Conservation (phyloP, 2,888 invertebrate species). For the Ephialtes manifestator region DNA sequence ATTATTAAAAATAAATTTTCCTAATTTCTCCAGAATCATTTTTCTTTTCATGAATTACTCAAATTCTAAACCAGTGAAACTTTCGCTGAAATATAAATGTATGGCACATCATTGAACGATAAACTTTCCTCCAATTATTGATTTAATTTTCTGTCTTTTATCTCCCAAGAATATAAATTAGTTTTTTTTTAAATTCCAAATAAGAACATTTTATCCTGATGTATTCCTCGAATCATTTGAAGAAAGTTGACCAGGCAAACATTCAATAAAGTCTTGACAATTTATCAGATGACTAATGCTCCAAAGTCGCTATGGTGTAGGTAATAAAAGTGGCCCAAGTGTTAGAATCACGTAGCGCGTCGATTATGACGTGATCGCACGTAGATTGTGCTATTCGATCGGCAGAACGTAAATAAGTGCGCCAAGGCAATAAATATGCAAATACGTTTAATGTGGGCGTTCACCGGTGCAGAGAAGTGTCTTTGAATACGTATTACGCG, state of each 20-base stretch:
- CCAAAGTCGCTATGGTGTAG: background rate
- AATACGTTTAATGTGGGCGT: conserved; percentile 75
- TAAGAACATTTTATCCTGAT: background rate
- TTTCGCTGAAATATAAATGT: too few species aligned
- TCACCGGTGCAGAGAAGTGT: conserved; percentile 59
- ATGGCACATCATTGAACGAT: too few species aligned
- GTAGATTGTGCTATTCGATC: background rate
- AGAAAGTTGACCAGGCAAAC: background rate
- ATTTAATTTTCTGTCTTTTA: too few species aligned
- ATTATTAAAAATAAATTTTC: too few species aligned
- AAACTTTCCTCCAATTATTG: too few species aligned
- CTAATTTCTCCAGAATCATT: too few species aligned
- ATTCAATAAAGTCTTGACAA: background rate
- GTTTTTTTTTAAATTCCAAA: background rate
- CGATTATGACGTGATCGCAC: conserved; percentile 32
- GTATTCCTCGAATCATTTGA: background rate
- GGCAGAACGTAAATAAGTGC: conserved; percentile 59
- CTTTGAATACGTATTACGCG: background rate
- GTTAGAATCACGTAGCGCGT: conserved; percentile 14
- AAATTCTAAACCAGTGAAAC: too few species aligned
- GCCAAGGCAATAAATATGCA: conserved; percentile 75
- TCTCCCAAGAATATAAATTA: background rate
- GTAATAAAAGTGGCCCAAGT: background rate
- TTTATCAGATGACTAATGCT: background rate
- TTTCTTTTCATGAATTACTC: too few species aligned